A percentile compares a stretch with the other conserved stretches of the same genome.
phyloP scores from a whole-genome alignment of 1,140 invertebrate genomes.

The Philotrypesis tridentata region DNA sequence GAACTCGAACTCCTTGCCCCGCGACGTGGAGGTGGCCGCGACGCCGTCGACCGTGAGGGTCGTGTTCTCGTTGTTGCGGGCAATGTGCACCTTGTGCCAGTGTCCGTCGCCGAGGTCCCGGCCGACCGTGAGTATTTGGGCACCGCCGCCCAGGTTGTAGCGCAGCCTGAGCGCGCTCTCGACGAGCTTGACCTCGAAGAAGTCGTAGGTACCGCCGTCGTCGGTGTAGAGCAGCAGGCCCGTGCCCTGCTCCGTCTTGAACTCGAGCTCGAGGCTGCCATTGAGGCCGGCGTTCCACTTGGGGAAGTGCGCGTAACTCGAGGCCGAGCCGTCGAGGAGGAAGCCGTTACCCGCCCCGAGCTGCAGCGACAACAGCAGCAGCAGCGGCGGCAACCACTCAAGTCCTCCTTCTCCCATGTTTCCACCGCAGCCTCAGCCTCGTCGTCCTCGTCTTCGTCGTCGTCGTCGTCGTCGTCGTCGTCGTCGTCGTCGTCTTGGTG shows the following conservation, averaged over 20 bases:
- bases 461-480: constrained; percentile 6
- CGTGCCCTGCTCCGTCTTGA: constrained; percentile 92
- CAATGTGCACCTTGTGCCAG: constrained; percentile 90
- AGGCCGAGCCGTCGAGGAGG: constrained; percentile 87
- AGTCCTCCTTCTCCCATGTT: background rate
- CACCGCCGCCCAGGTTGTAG: constrained; percentile 90
- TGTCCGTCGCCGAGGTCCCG: constrained; percentile 89
- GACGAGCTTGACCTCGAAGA: constrained; percentile 95
- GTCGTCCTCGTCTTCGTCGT: background rate
- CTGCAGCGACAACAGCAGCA: background rate
- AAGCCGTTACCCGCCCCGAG: constrained; percentile 68
- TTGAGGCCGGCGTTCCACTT: constrained; percentile 92
- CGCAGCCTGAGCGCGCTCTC: constrained; percentile 90
- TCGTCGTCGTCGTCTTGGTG: constrained; percentile 1
- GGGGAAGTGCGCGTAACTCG: constrained; percentile 91
- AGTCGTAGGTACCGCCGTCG: constrained; percentile 94
- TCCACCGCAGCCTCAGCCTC: background rate
- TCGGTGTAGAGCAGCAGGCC: constrained; percentile 93
- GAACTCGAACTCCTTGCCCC: constrained; percentile 90
- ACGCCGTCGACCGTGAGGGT: constrained; percentile 87
- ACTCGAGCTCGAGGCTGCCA: constrained; percentile 92
- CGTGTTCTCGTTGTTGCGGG: constrained; percentile 84
- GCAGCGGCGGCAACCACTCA: constrained; percentile 14
- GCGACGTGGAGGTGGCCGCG: constrained; percentile 82
- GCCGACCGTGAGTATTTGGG: constrained; percentile 90